Conservation (phyloP, 2,888 invertebrate species). For the Aphodius granarius region DNA sequence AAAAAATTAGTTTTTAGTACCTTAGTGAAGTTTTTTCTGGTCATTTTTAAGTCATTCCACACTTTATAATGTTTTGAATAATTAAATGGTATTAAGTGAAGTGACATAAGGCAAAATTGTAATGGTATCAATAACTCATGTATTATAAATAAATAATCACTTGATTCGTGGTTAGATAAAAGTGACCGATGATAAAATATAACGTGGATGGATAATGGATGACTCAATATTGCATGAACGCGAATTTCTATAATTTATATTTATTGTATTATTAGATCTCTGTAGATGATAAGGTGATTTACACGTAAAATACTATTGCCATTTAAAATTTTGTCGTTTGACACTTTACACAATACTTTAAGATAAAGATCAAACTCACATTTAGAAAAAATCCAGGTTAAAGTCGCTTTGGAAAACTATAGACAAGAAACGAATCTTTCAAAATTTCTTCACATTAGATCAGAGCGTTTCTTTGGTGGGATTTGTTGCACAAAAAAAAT, state of each 20-base stretch:
- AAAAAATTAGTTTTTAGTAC: too few relatives aligned
- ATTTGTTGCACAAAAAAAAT: too few relatives aligned
- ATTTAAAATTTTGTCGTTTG: too few relatives aligned
- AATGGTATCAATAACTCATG: not conserved
- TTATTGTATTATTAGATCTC: too few relatives aligned
- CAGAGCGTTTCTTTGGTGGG: too few relatives aligned
- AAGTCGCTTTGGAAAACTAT: too few relatives aligned
- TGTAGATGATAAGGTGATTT: too few relatives aligned
- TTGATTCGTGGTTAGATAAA: not conserved
- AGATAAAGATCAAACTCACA: too few relatives aligned
- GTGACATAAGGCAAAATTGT: not conserved
- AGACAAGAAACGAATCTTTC: not conserved
- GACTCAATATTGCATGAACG: not conserved
- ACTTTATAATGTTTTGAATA: not conserved
- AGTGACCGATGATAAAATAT: not conserved
- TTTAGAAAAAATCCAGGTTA: too few relatives aligned
- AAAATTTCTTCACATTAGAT: not conserved
- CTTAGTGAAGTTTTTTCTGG: not conserved
- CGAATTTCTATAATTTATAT: too few relatives aligned
- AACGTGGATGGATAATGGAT: not conserved
- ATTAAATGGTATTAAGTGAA: not conserved
- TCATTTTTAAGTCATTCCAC: not conserved
- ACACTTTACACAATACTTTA: too few relatives aligned
- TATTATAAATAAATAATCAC: not conserved
- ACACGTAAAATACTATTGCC: too few relatives aligned